Conservation (phyloP, 2,888 invertebrate genomes). For the Petrolisthes cinctipes region DNA sequence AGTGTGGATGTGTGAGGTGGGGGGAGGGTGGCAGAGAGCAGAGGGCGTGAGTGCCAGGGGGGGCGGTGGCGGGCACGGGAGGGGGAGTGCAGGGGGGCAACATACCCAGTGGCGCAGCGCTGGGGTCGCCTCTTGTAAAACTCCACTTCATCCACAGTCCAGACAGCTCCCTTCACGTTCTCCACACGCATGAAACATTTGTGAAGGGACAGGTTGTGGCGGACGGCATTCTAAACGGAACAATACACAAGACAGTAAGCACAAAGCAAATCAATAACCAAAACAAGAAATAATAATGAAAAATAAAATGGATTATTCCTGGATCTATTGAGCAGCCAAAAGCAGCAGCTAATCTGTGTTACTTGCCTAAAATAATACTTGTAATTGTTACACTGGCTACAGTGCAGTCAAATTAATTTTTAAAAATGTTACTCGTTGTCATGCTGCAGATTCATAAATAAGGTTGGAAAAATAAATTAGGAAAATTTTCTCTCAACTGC, state of each 20-base stretch:
- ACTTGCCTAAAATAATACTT: slow-evolving; percentile 63
- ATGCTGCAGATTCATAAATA: slow-evolving; percentile 58
- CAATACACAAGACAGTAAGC: slow-evolving; percentile 66
- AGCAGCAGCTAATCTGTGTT: slow-evolving; percentile 64
- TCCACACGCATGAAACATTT: slow-evolving; percentile 76
- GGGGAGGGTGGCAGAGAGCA: slow-evolving; percentile 24
- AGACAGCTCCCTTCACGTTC: slow-evolving; percentile 77
- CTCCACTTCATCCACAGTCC: slow-evolving; percentile 76
- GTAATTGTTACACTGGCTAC: slow-evolving; percentile 62
- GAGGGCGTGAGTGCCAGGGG: slow-evolving; percentile 43
- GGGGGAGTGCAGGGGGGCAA: slow-evolving; percentile 67
- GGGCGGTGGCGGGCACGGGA: slow-evolving; percentile 55
- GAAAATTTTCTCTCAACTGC: slow-evolving; percentile 34
- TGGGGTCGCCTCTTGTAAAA: slow-evolving; percentile 76
- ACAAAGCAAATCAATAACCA: slow-evolving; percentile 63
- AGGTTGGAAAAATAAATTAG: slow-evolving; percentile 46
- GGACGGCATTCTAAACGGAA: slow-evolving; percentile 73
- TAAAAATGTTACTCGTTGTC: slow-evolving; percentile 54
- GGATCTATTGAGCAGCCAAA: slow-evolving; percentile 63
- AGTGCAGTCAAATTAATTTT: slow-evolving; percentile 58
- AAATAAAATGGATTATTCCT: slow-evolving; percentile 64
- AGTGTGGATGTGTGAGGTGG: slow-evolving; percentile 17
- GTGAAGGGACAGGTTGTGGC: slow-evolving; percentile 75
- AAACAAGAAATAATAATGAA: slow-evolving; percentile 62
- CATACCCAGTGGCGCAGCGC: slow-evolving; percentile 81